Evolutionary conservation across 2,113 vertebrate species (phyloP).

Genomic region (Nycticebus coucang): DNA sequence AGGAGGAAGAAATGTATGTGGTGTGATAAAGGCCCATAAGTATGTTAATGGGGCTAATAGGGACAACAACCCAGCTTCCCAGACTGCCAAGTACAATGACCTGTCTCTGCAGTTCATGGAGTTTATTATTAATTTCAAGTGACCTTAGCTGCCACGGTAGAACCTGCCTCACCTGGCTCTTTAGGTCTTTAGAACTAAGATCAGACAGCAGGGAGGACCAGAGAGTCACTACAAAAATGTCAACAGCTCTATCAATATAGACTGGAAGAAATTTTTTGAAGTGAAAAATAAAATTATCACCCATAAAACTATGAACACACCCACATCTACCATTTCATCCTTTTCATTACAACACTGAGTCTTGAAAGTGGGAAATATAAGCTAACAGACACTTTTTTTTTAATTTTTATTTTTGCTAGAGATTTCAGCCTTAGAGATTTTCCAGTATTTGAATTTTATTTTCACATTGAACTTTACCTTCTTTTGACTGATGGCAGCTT

Average conservation of each 20-base stretch:
- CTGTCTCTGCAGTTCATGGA: not conserved
- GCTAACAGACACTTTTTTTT: not conserved
- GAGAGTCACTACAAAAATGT: not conserved
- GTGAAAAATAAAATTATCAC: not conserved
- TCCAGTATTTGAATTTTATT: not conserved
- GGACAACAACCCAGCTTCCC: fast-evolving
- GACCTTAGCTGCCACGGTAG: not conserved
- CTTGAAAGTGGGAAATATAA: not conserved
- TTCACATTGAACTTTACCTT: not conserved
- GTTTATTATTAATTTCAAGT: not conserved
- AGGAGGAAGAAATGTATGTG: not conserved
- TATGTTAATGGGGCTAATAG: too few species aligned
- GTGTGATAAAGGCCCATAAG: not conserved
- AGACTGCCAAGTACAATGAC: not conserved
- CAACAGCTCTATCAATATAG: not conserved
- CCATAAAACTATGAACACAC: not conserved
- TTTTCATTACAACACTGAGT: not conserved
- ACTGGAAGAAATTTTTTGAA: not conserved
- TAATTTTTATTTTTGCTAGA: not conserved
- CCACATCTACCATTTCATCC: not conserved
- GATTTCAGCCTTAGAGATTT: not conserved
- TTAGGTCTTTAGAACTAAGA: not conserved
- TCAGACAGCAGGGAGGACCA: not conserved
- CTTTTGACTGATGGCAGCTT: too few species aligned
- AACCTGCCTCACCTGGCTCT: not conserved